Conservation (phyloP, 2,888 invertebrate genomes). For the Xanthorhoe designata region DNA sequence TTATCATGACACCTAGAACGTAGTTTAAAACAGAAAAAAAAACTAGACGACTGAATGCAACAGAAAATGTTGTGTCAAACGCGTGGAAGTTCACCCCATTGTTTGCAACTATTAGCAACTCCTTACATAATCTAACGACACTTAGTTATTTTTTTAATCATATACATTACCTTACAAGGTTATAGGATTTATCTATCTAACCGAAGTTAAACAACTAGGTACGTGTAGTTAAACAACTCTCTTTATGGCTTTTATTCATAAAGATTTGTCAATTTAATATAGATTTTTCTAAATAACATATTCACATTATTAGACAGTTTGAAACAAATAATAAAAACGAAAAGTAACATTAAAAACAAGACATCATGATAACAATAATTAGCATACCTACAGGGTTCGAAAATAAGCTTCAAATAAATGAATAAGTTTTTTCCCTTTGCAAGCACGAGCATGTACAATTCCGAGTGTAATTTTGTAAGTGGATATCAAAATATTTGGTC, state of each 20-base stretch:
- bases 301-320: no score
- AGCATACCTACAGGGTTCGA: background rate
- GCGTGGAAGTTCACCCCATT: constrained; percentile 44
- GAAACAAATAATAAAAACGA: no score
- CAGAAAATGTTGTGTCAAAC: constrained; percentile 55
- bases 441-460: constrained; percentile 6
- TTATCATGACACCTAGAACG: background rate
- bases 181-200: background rate
- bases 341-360: background rate
- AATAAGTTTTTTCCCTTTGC: constrained; percentile 14
- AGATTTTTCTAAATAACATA: no score
- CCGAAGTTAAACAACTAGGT: background rate
- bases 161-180: background rate
- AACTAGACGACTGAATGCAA: constrained; percentile 46
- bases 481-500: constrained; percentile 29
- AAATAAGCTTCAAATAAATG: background rate
- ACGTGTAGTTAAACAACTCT: background rate
- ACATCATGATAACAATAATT: background rate
- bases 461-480: constrained; percentile 17
- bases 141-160: constrained; percentile 4
- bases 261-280: no score
- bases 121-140: constrained; percentile 41
- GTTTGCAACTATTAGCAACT: constrained; percentile 46
- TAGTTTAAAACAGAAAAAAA: background rate
- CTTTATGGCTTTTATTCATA: no score